Base-by-base conservation (phyloP, 2,113 vertebrate genomes). In the Centrocercus urophasianus region DNA sequence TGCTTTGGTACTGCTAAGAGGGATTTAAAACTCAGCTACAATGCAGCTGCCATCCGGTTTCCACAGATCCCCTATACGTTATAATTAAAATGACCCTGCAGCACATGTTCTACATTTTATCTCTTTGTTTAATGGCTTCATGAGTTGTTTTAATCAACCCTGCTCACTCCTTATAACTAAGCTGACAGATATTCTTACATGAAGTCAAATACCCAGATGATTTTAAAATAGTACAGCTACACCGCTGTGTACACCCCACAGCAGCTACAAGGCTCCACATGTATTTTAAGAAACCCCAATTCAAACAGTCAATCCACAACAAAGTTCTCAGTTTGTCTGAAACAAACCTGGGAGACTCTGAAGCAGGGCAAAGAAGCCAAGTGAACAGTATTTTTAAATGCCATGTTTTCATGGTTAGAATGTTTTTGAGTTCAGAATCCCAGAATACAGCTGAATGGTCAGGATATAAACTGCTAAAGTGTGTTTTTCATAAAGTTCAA, bases 401-500 rank as follows among this genome's bases (percentile, higher is more conserved):
- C 74, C 96, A 93, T 87, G 75, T 96, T 98, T 98, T 96, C 93
- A 96, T 94, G 95, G 93, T 97, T 96, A 94, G 94, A 87, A 92
- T 97, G 93, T 93, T 97, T 97, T 97, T 97, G 89, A 95, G 93
- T 96, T 96, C 89, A 94, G 95, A 94, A 97, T 94, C 88, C 97
- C 96, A 97, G 88, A 97, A 93, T 72, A 91, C 8, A 70, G 87
- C 40, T 83, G 76, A 90, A 97, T 90, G 90, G 92, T 96, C 91
- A 96, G 91, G 94, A 97, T 83, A 91, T 69, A 95, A 83, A 76
- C 54, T 95, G 89, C 86, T 84, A 65, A 96, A 96, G 90, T 93
- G 83, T 98, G 97, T 96, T 98, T 98, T 97, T 96, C 97, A 96
- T 97, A 88, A 97, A 95, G 88, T 93, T 97, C 93, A 96, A 96